These are phyloP conservation scores for Coccyzus lansbergi DNA, from an alignment of 2,797 vertebrate genomes.

Conservation along the genomic window DNA sequence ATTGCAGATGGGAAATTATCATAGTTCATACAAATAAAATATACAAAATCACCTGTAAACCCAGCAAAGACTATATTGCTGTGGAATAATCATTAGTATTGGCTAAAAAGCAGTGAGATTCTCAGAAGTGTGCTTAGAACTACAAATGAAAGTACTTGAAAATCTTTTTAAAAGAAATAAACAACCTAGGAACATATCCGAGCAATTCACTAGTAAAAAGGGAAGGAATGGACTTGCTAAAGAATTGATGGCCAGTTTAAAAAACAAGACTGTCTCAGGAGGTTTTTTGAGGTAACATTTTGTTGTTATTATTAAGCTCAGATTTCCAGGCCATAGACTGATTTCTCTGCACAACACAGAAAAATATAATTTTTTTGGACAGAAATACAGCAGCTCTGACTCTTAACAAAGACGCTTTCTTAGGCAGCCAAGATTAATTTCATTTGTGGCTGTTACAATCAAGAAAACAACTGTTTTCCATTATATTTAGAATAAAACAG, in stretches of 20 bases:
- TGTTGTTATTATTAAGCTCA: background rate
- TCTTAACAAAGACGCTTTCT: background rate
- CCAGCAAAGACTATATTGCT: background rate
- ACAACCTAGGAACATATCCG: background rate
- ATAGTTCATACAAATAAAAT: background rate
- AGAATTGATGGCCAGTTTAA: background rate
- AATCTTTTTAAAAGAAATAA: background rate
- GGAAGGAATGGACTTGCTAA: background rate
- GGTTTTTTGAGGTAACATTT: background rate
- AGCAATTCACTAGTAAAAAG: background rate
- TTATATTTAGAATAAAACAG: background rate
- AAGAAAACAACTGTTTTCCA: background rate
- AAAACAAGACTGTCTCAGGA: background rate
- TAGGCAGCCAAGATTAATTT: background rate
- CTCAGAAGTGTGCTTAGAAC: background rate
- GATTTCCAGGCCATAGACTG: background rate
- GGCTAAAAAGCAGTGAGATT: background rate
- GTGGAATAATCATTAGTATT: background rate
- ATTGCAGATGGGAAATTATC: background rate
- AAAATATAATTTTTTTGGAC: background rate
- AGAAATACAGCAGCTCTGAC: background rate
- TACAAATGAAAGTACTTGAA: background rate
- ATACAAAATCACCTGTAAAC: background rate
- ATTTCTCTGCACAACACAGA: background rate
- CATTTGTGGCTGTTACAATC: background rate